Conservation (phyloP, 2,113 vertebrate genomes). For the Apaloderma vittatum region DNA sequence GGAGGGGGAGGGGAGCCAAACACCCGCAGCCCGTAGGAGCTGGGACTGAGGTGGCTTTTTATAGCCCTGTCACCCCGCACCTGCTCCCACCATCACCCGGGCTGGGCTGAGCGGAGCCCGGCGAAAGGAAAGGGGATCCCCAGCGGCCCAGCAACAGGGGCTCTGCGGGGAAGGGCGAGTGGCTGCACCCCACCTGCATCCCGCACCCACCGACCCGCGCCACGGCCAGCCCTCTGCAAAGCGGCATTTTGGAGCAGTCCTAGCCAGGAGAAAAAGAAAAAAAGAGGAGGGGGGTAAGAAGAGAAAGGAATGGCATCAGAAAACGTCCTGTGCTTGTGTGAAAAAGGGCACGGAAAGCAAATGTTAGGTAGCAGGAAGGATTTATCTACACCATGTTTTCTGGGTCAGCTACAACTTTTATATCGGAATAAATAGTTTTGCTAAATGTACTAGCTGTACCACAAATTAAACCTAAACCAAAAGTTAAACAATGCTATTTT, state of each 20-base stretch:
- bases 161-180: rapidly evolving
- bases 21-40: rapidly evolving
- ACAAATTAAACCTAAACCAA: neutral
- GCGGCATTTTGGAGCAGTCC: neutral
- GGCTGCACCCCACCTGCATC: neutral
- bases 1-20: neutral
- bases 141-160: rapidly evolving
- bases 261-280: neutral
- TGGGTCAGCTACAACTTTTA: neutral
- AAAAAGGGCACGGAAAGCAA: neutral
- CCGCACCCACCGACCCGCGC: neutral
- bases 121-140: neutral
- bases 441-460: neutral
- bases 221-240: neutral
- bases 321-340: neutral
- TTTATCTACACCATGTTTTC: neutral
- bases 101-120: neutral
- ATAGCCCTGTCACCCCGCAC: constrained; percentile 7
- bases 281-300: rapidly evolving
- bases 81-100: neutral
- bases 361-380: neutral
- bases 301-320: neutral
- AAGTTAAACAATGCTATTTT: neutral
- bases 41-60: neutral
- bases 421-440: neutral